These are phyloP conservation scores for Protomyctophum bolini DNA, from an alignment of 2,113 vertebrate genomes.

Conservation along the genomic window DNA sequence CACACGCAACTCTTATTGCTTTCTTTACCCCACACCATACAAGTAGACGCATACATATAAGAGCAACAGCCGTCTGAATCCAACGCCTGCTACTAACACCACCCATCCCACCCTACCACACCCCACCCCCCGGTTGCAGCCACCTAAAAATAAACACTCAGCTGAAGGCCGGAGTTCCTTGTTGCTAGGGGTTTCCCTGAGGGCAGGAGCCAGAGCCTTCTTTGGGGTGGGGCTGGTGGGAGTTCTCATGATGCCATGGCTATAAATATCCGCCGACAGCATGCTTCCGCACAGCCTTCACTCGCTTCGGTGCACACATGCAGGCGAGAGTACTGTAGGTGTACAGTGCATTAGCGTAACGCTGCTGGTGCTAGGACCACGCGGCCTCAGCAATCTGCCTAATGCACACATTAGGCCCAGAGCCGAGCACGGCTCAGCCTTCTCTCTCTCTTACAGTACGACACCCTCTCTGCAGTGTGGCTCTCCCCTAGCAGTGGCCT, in stretches of 20 bases:
- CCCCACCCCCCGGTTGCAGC: constrained; percentile 36
- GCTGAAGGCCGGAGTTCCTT: constrained; percentile 67
- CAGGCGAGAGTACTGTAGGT: neutral
- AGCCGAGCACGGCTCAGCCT: constrained; percentile 6
- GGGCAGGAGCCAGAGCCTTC: constrained; percentile 55
- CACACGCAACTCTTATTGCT: constrained; percentile 23
- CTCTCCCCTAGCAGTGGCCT: constrained; percentile 7
- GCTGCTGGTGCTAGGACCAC: neutral
- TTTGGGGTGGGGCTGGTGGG: constrained; percentile 29
- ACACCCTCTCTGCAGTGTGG: constrained; percentile 5
- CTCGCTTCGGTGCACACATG: constrained; percentile 21
- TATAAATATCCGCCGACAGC: constrained; percentile 69
- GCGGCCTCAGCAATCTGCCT: constrained; percentile 48
- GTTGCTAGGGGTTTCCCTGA: constrained; percentile 80
- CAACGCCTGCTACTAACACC: constrained; percentile 11
- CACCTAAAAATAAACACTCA: constrained; percentile 67
- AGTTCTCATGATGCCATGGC: constrained; percentile 66
- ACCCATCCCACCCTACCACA: too few species aligned
- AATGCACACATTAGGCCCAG: constrained; percentile 33
- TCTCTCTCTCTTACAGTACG: neutral
- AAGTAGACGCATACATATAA: constrained; percentile 28
- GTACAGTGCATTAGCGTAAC: constrained; percentile 39
- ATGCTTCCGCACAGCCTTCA: constrained; percentile 38
- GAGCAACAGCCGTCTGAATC: constrained; percentile 40
- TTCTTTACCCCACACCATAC: constrained; percentile 7